Percentiles rank a stretch among this genome's conserved stretches.
phyloP scores from a whole-genome alignment of 2,888 invertebrate species.

The Gymnocheta viridis region DNA sequence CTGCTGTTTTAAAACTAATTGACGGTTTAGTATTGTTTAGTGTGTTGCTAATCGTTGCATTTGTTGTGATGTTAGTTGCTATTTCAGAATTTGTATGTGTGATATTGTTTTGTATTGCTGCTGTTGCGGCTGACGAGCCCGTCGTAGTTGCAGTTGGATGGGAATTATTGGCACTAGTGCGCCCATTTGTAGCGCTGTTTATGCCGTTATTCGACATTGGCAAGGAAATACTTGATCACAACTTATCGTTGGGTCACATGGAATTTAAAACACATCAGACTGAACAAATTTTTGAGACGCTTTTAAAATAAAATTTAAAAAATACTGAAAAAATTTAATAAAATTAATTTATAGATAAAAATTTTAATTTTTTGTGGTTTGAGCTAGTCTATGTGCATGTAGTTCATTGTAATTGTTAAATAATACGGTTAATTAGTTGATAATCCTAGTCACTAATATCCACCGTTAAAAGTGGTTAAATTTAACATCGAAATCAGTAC shows the following conservation, averaged over 20 bases:
- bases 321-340: conserved; percentile 22
- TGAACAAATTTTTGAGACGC: background rate
- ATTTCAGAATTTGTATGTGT: conserved; percentile 42
- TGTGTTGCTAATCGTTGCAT: conserved; percentile 39
- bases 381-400: no score
- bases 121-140: conserved; percentile 25
- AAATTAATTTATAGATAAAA: no score
- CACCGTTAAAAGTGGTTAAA: no score
- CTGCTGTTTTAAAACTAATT: conserved; percentile 66
- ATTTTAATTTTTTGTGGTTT: no score
- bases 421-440: no score
- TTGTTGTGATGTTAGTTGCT: conserved; percentile 21
- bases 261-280: conserved; percentile 33
- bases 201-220: conserved; percentile 78
- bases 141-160: conserved; percentile 60
- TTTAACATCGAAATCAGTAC: no score
- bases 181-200: conserved; percentile 76
- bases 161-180: conserved; percentile 69
- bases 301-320: conserved; percentile 1
- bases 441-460: no score
- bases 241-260: conserved; percentile 62
- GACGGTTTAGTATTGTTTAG: conserved; percentile 53
- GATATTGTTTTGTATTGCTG: conserved; percentile 53
- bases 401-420: no score
- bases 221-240: conserved; percentile 71